Base-by-base conservation (phyloP, 2,797 vertebrate species). In the Fratercula arctica region DNA sequence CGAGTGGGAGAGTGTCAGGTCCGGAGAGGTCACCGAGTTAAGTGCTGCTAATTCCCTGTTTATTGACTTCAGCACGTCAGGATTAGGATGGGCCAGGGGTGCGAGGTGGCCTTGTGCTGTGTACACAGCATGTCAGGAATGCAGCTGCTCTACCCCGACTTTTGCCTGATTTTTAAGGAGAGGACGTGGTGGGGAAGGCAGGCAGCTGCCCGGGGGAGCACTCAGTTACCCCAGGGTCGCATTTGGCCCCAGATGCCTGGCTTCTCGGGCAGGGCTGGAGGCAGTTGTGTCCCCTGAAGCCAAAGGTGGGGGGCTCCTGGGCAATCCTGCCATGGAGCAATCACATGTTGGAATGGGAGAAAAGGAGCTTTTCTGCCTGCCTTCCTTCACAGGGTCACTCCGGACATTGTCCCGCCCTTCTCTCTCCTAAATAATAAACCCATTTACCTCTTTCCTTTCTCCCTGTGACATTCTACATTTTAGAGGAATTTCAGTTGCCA, bases 11-110 rank as follows among this genome's bases (percentile, higher is more conserved):
- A 88, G 33, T 11, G n/a, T 68, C 12, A 9, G 13, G 16, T 56
- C 39, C 1, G 1, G 35, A 82, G 56, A 93, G 70, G 54, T 94
- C 82, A 93, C 57, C 0, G 20, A 87, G 85, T 82, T 92, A 95
- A 93, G 63, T 76, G 85, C 83, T 86, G 80, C 70, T 93, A 94
- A 95, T 91, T 91, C 83, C 78, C 60, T 63, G 63, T 94, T 91
- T 93, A 91, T 70, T 93, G 81, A 93, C 48, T 95, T 85, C 83
- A 87, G 91, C 50, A 67, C 76, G 28, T 15, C 37, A 9, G 86
- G 90, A 93, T 85, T 89, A 94, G 90, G 83, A 73, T 1, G 0
- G 29, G 33, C 48, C 25, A 51, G 83, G 37, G 80, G 28, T 23
- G 37, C 1, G 18, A 91, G 84, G 70, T 84, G 69, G 79, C 66